Base-by-base conservation (phyloP, 2,113 vertebrate genomes). In the Otolemur garnettii region DNA sequence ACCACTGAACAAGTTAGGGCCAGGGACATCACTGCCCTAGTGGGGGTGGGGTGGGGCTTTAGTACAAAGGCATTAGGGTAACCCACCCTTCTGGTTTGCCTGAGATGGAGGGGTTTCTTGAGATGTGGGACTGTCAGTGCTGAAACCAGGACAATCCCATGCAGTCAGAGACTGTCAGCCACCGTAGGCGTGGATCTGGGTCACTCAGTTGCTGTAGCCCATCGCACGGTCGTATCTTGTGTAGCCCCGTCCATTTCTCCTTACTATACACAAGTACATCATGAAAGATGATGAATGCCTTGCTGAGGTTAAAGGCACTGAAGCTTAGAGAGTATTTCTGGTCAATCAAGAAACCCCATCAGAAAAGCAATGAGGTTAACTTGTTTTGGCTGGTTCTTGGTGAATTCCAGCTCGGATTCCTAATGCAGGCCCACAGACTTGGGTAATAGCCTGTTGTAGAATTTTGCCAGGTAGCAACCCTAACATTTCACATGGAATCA, bases 251-350 rank as follows among this genome's bases (percentile, higher is more conserved):
- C 22, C 0, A 0, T n/a, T 88, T 64, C 33, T 90, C n/a, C 19
- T 0, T 28, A 30, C 26, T 35, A 2, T 0, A 14, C 53, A 22
- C 13, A 60, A 64, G 59, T 1, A 1, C 28, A 26, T 69, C 0
- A 0, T 38, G 38, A 62, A 60, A 35, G 57, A n/a, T 8, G 7
- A 30, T 45, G 26, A 1, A 2, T 30, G 30, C 21, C 35, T 72
- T 53, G 5, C 50, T 10, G 3, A 33, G 30, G 9, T 33, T 30
- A 35, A 60, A 22, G 50, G 42, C 4, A 1, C 64, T 50, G 14
- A 50, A 81, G 59, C 75, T n/a, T n/a, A 26, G 35, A 71, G 35
- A 19, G 53, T 64, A 30, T 81, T 88, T 82, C 42, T n/a, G 78
- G 28, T 66, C 14, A 5, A 4, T 59, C 55, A 60, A 57, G 35